Conservation (phyloP, 2,113 vertebrate species). For the Furnarius figulus region DNA sequence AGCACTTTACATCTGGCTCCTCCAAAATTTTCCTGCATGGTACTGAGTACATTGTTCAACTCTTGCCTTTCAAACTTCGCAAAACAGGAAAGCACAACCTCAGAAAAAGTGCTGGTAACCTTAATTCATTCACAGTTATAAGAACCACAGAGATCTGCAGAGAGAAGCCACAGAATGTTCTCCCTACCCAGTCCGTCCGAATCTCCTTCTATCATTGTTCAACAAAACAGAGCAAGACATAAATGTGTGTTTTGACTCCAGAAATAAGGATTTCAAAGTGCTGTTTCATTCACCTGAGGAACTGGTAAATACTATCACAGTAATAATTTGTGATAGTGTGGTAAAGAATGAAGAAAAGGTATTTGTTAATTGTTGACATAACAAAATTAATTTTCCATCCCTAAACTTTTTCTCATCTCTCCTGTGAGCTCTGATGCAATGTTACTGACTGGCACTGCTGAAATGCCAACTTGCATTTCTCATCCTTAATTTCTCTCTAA, state of each 20-base stretch:
- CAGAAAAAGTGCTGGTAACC: not conserved
- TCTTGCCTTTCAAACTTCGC: not conserved
- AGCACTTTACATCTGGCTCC: not conserved
- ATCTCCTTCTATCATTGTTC: not conserved
- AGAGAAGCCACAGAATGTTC: not conserved
- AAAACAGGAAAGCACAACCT: not conserved
- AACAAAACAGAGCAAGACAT: not conserved
- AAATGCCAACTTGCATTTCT: conserved; percentile 83
- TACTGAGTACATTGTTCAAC: not conserved
- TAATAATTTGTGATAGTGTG: not conserved
- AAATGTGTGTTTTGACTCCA: not conserved
- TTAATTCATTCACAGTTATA: not conserved
- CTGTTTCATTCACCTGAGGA: not conserved
- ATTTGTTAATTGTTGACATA: conserved; percentile 70
- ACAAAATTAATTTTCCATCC: conserved; percentile 74
- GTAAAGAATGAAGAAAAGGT: conserved; percentile 34
- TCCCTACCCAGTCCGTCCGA: not conserved
- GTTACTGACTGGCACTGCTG: conserved; percentile 69
- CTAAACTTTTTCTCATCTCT: conserved; percentile 48
- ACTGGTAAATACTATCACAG: conserved; percentile 15
- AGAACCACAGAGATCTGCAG: not conserved
- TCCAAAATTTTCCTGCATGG: not conserved
- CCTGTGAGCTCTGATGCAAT: conserved; percentile 53
- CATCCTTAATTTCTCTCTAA: conserved; percentile 80
- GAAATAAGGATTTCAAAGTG: not conserved